Percentiles rank a stretch among this genome's conserved stretches.
phyloP scores from a whole-genome alignment of 2,797 vertebrate species.

The Threskiornis aethiopicus region DNA sequence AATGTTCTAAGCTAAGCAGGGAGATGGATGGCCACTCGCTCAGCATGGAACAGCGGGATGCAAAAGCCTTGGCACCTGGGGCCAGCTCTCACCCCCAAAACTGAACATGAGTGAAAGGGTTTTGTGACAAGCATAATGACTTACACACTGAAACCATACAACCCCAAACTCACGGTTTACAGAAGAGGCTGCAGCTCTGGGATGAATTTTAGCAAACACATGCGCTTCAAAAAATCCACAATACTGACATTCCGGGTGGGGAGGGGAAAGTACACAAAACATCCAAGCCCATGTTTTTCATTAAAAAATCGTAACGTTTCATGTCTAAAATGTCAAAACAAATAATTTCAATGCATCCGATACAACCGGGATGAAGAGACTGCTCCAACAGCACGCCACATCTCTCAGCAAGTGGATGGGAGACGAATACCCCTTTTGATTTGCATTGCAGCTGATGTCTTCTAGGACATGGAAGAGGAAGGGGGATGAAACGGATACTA shows the following conservation, averaged over 20 bases:
- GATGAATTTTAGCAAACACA: background rate
- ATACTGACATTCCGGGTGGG: background rate
- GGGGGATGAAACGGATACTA: background rate
- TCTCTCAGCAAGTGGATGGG: fast-evolving
- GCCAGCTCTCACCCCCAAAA: background rate
- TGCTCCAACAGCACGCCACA: background rate
- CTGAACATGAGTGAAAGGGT: fast-evolving
- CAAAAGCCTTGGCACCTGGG: background rate
- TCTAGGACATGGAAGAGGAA: background rate
- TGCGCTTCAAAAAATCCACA: background rate
- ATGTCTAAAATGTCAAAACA: background rate
- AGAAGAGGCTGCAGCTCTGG: background rate
- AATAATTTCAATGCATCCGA: background rate
- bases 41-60: fast-evolving
- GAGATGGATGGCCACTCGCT: background rate
- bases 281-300: background rate
- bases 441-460: background rate
- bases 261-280: background rate
- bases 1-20: background rate
- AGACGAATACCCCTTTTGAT: background rate
- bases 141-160: background rate
- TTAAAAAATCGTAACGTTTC: background rate
- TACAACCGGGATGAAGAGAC: background rate
- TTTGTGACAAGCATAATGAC: background rate
- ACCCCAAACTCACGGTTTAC: background rate